Evolutionary conservation across 2,797 vertebrate genomes (phyloP).

Genomic region (Gymnocypris eckloni): DNA sequence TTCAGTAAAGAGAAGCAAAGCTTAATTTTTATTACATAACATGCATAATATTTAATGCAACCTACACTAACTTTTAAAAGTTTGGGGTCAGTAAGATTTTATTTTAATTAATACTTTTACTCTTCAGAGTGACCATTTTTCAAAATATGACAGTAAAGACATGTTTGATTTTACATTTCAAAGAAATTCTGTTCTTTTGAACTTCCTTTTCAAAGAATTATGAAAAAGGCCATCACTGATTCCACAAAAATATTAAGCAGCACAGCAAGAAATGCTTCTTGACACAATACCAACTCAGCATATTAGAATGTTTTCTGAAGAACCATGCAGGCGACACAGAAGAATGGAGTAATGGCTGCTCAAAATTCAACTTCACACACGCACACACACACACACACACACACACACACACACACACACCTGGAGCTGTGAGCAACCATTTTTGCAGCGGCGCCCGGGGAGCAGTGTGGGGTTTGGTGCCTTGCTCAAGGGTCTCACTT

Average conservation of each 20-base stretch:
- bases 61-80: background rate
- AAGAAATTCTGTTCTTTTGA: background rate
- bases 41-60: background rate
- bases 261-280: background rate
- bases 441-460: background rate
- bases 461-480: background rate
- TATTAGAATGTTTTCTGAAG: slow-evolving; percentile 1
- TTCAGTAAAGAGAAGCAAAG: no score
- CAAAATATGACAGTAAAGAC: background rate
- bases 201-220: background rate
- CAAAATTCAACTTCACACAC: background rate
- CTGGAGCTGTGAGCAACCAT: background rate
- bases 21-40: background rate
- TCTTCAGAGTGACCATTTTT: background rate
- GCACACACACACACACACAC: no score
- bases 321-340: background rate
- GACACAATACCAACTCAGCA: background rate
- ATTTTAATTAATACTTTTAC: background rate
- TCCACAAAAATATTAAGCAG: background rate
- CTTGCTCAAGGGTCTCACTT: background rate
- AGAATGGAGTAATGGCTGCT: background rate
- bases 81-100: background rate
- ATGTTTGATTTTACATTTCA: background rate
- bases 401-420: background rate
- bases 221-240: background rate